A percentile compares a stretch with the other conserved stretches of the same genome.
phyloP scores from a whole-genome alignment of 2,888 invertebrate species.

The Epirrita christyi region DNA sequence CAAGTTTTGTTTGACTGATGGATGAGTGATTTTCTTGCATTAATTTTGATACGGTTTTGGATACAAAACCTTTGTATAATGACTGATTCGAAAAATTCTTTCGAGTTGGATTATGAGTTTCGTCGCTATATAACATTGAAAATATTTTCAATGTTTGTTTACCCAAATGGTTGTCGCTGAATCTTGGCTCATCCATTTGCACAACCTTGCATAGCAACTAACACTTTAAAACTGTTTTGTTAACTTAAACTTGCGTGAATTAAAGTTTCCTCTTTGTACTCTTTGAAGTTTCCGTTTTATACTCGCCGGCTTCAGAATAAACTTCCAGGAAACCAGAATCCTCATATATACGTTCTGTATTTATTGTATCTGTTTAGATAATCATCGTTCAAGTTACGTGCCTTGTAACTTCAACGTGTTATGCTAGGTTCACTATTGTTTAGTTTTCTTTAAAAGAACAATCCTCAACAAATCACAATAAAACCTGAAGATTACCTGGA shows the following conservation, averaged over 20 bases:
- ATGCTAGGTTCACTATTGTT: not conserved
- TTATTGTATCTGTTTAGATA: not conserved
- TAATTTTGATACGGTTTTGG: no score
- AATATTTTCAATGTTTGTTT: no score
- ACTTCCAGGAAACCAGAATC: constrained; percentile 22
- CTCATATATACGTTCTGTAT: not conserved
- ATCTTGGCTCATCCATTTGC: not conserved
- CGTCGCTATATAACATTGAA: no score
- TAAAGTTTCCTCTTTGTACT: constrained; percentile 44
- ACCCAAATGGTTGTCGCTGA: no score
- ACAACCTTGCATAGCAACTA: constrained; percentile 10
- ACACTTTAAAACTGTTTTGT: constrained; percentile 31
- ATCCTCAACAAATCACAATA: constrained; percentile 38
- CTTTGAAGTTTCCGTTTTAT: constrained; percentile 32
- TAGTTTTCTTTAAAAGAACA: constrained; percentile 7
- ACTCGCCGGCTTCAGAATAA: constrained; percentile 21
- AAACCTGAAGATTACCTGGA: constrained; percentile 46
- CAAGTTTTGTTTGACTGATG: no score
- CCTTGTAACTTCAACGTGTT: not conserved
- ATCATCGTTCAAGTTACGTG: no score
- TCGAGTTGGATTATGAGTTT: no score
- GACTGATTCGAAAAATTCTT: no score
- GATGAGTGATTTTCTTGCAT: no score
- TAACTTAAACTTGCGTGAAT: constrained; percentile 36
- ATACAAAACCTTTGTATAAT: no score